Evolutionary conservation across 1,140 invertebrate species (phyloP).

Genomic region (Pantala flavescens): DNA sequence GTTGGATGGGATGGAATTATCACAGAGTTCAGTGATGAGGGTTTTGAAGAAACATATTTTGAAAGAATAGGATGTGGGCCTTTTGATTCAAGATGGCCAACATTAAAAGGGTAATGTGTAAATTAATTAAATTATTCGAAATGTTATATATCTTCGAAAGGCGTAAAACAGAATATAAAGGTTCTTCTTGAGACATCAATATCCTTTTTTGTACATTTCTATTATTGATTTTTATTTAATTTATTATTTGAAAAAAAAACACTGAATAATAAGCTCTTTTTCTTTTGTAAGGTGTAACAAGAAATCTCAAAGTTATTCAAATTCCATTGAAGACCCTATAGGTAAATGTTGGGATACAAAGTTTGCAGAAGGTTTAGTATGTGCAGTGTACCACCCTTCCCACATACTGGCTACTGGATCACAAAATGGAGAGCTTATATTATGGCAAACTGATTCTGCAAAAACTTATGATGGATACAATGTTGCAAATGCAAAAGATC

Average conservation of each 20-base stretch:
- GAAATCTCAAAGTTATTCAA: neutral
- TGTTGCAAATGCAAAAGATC: conserved; percentile 27
- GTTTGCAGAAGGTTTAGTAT: conserved; percentile 63
- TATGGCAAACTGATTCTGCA: conserved; percentile 65
- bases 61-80: neutral
- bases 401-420: conserved; percentile 52
- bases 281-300: no score
- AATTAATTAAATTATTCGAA: no score
- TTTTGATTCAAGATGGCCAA: neutral
- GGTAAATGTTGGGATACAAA: conserved; percentile 48
- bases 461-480: conserved; percentile 44
- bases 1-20: conserved; percentile 58
- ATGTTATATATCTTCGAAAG: no score
- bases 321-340: conserved; percentile 21
- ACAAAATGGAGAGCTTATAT: conserved; percentile 63
- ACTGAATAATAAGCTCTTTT: no score
- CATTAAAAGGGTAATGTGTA: neutral
- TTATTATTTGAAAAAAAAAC: no score
- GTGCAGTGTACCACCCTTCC: conserved; percentile 46
- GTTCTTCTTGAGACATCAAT: no score
- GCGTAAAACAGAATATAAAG: no score
- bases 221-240: no score
- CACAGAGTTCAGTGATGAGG: conserved; percentile 49
- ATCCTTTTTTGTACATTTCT: no score
- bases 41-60: conserved; percentile 26